Evolutionary conservation across 2,113 vertebrate species (phyloP).

Genomic region (Psettodes erumei): DNA sequence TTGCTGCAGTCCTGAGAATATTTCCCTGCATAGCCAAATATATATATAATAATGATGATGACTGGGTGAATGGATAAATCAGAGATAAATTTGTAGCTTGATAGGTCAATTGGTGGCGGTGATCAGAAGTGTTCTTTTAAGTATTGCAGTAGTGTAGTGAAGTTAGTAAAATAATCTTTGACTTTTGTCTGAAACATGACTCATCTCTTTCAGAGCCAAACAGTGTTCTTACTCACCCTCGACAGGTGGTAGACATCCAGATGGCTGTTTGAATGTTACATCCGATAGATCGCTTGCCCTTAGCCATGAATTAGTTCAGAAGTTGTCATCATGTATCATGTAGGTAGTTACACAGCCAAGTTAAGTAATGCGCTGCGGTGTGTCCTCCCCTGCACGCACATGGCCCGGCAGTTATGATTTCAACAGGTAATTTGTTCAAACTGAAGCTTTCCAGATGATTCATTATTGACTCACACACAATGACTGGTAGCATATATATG

Average conservation of each 20-base stretch:
- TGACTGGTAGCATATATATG: conserved; percentile 16
- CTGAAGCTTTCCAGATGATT: conserved; percentile 35
- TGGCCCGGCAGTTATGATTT: conserved; percentile 26
- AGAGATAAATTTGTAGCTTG: background rate
- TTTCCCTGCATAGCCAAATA: background rate
- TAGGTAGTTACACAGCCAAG: conserved; percentile 24
- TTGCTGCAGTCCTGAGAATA: background rate
- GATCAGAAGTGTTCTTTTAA: background rate
- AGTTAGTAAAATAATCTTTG: conserved; percentile 39
- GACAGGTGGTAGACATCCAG: conserved; percentile 65
- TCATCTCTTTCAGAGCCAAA: conserved; percentile 40
- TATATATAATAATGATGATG: too few species aligned
- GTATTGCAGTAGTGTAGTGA: conserved; percentile 19
- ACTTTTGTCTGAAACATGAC: conserved; percentile 64
- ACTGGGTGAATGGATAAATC: background rate
- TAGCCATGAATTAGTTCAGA: conserved; percentile 41
- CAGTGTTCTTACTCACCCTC: conserved; percentile 57
- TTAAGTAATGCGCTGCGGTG: conserved; percentile 22
- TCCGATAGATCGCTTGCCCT: conserved; percentile 40
- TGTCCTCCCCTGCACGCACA: conserved; percentile 30
- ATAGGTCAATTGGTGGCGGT: background rate
- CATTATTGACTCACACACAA: background rate
- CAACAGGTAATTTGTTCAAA: conserved; percentile 48
- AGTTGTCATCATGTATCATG: conserved; percentile 28
- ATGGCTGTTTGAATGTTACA: conserved; percentile 57